Evolutionary conservation across 2,113 vertebrate genomes (phyloP).

Genomic region (Jacana jacana): DNA sequence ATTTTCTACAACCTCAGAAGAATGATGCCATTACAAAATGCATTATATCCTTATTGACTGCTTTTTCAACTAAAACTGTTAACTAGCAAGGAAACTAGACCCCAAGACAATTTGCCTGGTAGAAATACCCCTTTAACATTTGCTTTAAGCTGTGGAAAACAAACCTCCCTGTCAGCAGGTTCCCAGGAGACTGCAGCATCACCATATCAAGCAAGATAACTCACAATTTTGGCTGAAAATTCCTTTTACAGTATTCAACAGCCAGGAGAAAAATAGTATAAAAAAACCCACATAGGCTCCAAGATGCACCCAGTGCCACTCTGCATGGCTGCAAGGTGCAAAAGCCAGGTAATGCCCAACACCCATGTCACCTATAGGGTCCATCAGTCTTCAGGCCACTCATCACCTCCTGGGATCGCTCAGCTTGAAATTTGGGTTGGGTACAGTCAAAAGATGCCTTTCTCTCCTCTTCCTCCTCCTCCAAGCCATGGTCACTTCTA

Average conservation of each 20-base stretch:
- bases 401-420: not conserved
- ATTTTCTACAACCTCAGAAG: not conserved
- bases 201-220: not conserved
- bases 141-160: not conserved
- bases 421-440: not conserved
- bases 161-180: not conserved
- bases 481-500: accelerated
- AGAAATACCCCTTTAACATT: not conserved
- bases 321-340: not conserved
- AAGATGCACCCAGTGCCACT: not conserved
- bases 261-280: not conserved
- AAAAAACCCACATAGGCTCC: not conserved
- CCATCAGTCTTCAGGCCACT: not conserved
- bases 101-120: not conserved
- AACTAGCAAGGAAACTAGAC: not conserved
- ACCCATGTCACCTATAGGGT: too few species aligned
- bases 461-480: not conserved
- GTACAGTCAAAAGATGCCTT: not conserved
- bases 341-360: not conserved
- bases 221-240: not conserved
- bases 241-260: not conserved
- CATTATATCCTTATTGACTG: not conserved
- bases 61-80: conserved; percentile 46
- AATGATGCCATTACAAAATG: not conserved
- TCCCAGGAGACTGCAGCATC: not conserved